Evolutionary conservation across 1,140 invertebrate genomes (phyloP).

Genomic region (Temnothorax nylanderi): DNA sequence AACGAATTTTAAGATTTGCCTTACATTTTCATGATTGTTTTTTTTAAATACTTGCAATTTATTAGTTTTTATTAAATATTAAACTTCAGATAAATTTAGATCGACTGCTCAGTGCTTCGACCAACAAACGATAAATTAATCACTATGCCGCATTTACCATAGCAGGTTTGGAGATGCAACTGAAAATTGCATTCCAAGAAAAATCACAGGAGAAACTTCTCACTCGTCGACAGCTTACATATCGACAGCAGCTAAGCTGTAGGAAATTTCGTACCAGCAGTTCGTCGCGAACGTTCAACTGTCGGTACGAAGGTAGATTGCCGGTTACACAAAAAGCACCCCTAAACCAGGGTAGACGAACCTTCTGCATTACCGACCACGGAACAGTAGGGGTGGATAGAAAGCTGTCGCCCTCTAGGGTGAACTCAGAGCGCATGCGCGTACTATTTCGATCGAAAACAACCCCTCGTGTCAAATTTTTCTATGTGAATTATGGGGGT

Average conservation of each 20-base stretch:
- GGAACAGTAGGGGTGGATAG: not conserved
- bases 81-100: not conserved
- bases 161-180: not conserved
- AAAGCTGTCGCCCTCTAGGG: slow-evolving; percentile 73
- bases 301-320: slow-evolving; percentile 54
- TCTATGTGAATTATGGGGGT: slow-evolving; percentile 25
- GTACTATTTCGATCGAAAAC: slow-evolving; percentile 78
- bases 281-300: not conserved
- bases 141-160: not conserved
- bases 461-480: slow-evolving; percentile 57
- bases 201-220: not conserved
- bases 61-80: not conserved
- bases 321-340: not conserved
- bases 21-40: not conserved
- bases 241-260: slow-evolving; percentile 13
- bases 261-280: not conserved
- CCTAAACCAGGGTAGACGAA: slow-evolving; percentile 23
- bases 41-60: not conserved
- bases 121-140: slow-evolving; percentile 21
- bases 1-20: not conserved
- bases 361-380: slow-evolving; percentile 75
- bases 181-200: not conserved
- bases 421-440: slow-evolving; percentile 80
- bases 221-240: not conserved
- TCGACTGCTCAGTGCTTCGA: not conserved